Evolutionary conservation across 1,140 invertebrate species (phyloP).

Genomic region (Palaemon carinicauda): DNA sequence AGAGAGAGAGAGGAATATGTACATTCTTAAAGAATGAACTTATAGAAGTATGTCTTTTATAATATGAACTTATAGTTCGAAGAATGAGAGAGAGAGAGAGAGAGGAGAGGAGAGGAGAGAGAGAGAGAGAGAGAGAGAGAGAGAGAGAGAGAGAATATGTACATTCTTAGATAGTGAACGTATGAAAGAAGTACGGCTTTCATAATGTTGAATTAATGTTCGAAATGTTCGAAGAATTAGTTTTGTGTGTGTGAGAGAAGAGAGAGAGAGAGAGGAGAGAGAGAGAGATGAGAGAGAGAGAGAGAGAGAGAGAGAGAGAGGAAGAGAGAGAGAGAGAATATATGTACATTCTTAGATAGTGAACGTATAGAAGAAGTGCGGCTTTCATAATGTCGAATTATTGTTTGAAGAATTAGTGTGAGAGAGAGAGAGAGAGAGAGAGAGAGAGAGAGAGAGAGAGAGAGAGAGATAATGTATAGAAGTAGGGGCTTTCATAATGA

Average conservation of each 20-base stretch:
- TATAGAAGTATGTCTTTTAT: no score
- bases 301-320: not conserved
- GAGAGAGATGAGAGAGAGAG: not conserved
- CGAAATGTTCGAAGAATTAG: no score
- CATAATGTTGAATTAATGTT: no score
- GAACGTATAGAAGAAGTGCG: not conserved
- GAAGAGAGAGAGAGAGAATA: not conserved
- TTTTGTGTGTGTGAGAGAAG: not conserved
- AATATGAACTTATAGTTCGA: no score
- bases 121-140: not conserved
- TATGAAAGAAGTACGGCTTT: not conserved
- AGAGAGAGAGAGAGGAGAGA: not conserved
- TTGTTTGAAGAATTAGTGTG: no score
- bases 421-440: not conserved
- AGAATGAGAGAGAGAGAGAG: not conserved
- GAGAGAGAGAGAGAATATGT: not conserved
- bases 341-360: not conserved
- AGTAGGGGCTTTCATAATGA: no score
- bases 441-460: not conserved
- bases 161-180: not conserved
- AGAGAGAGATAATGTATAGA: no score
- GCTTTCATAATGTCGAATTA: no score
- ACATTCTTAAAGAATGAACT: no score
- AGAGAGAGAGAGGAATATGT: no score
- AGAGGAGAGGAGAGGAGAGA: slow-evolving; percentile 23